Conservation (phyloP, 1,140 invertebrate species). For the Palaemon carinicauda region DNA sequence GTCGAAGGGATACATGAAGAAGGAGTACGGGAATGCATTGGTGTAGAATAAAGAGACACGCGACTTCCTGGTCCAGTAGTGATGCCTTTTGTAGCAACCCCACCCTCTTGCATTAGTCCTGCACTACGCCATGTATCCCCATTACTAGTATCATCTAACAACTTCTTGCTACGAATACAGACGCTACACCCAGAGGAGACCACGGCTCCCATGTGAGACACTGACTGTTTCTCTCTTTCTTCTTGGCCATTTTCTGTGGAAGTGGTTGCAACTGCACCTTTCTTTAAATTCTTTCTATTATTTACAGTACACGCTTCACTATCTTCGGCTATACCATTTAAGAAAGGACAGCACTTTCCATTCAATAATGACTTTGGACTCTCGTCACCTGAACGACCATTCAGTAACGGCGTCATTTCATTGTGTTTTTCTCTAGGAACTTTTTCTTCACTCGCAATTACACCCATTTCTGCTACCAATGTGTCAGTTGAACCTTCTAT, state of each 20-base stretch:
- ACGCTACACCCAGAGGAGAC: constrained; percentile 28
- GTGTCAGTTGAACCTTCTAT: constrained; percentile 69
- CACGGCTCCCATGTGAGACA: constrained; percentile 25
- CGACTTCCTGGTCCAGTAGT: constrained; percentile 38
- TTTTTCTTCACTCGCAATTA: constrained; percentile 47
- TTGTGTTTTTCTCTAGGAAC: constrained; percentile 32
- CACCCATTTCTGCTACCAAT: constrained; percentile 64
- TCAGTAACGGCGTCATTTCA: constrained; percentile 25
- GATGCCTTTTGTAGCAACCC: constrained; percentile 24
- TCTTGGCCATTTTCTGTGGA: constrained; percentile 21
- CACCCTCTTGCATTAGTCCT: constrained; percentile 23
- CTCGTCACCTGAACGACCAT: constrained; percentile 31
- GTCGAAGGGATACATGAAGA: constrained; percentile 64
- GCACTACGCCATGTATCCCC: constrained; percentile 45
- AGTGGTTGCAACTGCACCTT: background rate
- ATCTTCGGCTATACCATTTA: constrained; percentile 30
- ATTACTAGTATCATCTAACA: constrained; percentile 34
- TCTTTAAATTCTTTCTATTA: constrained; percentile 22
- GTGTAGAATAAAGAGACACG: constrained; percentile 61
- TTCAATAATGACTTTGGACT: constrained; percentile 41
- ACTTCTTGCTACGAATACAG: constrained; percentile 48
- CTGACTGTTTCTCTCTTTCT: constrained; percentile 17
- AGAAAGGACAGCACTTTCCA: constrained; percentile 39
- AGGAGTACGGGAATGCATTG: constrained; percentile 63
- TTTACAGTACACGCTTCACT: background rate